Conservation (phyloP, 1,140 invertebrate species). For the Caenorhabditis briggsae region DNA sequence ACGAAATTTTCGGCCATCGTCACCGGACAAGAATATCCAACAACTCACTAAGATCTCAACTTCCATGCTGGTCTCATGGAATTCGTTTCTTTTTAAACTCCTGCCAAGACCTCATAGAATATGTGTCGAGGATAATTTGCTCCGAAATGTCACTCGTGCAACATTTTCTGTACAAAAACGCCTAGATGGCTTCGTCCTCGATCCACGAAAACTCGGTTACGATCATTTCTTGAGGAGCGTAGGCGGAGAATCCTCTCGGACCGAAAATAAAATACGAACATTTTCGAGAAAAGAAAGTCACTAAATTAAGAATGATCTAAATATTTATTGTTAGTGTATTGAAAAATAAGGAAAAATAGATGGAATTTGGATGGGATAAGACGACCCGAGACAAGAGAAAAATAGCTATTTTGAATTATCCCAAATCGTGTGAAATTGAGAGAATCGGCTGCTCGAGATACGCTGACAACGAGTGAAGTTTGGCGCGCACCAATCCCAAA, state of each 20-base stretch:
- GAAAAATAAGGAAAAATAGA: background rate
- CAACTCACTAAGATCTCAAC: background rate
- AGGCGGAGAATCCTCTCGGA: background rate
- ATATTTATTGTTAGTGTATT: background rate
- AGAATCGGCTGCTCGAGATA: slow-evolving; percentile 54
- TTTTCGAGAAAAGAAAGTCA: no score
- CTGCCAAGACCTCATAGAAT: background rate
- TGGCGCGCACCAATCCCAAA: slow-evolving; percentile 53
- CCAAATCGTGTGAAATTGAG: slow-evolving; percentile 40
- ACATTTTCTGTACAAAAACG: background rate
- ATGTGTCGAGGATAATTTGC: background rate
- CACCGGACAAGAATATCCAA: no score
- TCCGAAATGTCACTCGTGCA: background rate
- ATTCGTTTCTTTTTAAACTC: background rate
- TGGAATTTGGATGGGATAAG: slow-evolving; percentile 22
- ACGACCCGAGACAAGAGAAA: slow-evolving; percentile 11
- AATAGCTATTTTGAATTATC: background rate
- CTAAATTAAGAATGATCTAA: background rate
- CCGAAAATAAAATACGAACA: no score
- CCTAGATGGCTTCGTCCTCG: slow-evolving; percentile 1
- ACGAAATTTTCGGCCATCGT: no score
- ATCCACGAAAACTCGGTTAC: background rate
- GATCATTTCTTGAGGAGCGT: background rate
- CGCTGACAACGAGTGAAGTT: slow-evolving; percentile 50
- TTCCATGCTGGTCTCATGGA: background rate